Percentiles rank a stretch among this genome's conserved stretches.
phyloP scores from a whole-genome alignment of 1,140 invertebrate species.

The Caerostris extrusa region DNA sequence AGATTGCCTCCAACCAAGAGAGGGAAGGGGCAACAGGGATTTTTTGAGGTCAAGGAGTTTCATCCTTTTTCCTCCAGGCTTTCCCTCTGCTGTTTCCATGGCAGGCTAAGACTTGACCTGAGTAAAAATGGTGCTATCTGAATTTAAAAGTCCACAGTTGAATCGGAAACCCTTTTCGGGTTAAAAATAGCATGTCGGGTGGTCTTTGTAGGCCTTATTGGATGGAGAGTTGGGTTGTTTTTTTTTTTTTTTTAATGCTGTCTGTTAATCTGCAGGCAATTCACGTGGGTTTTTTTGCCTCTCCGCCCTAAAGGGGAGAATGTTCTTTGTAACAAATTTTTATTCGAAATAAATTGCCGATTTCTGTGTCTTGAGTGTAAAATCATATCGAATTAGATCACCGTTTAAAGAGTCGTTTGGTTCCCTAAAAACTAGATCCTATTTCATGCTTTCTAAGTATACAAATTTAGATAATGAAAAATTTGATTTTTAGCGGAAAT shows the following conservation, averaged over 20 bases:
- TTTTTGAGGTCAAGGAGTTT: constrained; percentile 49
- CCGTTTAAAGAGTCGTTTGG: too few relatives aligned
- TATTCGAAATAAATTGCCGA: neutral
- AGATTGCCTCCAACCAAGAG: constrained; percentile 22
- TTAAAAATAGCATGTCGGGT: constrained; percentile 10
- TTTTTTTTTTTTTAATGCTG: neutral
- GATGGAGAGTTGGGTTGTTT: neutral
- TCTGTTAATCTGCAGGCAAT: neutral
- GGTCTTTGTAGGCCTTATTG: neutral
- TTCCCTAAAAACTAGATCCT: too few relatives aligned
- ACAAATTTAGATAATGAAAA: too few relatives aligned
- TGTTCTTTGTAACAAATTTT: neutral
- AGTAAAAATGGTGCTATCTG: constrained; percentile 42
- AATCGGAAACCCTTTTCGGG: neutral
- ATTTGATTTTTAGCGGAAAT: too few relatives aligned
- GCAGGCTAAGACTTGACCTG: constrained; percentile 15
- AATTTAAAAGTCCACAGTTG: constrained; percentile 27
- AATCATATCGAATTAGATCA: too few relatives aligned
- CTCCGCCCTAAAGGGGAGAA: neutral
- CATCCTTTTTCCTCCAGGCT: neutral
- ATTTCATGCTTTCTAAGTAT: too few relatives aligned
- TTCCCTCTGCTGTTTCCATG: constrained; percentile 8
- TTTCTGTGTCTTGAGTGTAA: too few relatives aligned
- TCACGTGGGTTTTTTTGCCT: neutral
- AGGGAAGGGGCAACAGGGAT: constrained; percentile 35